Evolutionary conservation across 2,113 vertebrate species (phyloP).

Genomic region (Uropsilus gracilis): DNA sequence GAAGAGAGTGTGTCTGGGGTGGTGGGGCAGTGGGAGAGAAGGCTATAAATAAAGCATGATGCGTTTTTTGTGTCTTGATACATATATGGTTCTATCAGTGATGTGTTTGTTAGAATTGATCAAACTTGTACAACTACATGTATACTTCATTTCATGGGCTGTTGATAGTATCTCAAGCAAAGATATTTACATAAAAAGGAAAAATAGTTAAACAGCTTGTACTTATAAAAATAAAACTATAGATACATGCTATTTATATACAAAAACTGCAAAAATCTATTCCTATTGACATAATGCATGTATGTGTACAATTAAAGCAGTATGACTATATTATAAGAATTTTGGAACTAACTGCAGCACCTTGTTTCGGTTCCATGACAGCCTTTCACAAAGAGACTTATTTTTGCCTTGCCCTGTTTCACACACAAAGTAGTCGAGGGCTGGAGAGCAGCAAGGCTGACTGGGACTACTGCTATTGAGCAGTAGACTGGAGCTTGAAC

Average conservation of each 20-base stretch:
- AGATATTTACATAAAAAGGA: background rate
- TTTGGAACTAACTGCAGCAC: background rate
- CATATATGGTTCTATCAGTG: background rate
- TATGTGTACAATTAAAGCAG: background rate
- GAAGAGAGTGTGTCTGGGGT: background rate
- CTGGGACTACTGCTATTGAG: background rate
- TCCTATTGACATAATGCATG: background rate
- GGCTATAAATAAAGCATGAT: background rate
- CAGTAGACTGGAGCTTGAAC: background rate
- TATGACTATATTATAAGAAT: constrained; percentile 2
- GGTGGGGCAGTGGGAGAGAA: background rate
- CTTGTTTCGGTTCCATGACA: background rate
- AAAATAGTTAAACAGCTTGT: background rate
- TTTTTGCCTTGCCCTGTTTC: background rate
- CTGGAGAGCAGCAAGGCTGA: background rate
- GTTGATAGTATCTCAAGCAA: background rate
- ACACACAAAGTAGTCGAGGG: background rate
- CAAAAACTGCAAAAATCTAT: background rate
- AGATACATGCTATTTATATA: background rate
- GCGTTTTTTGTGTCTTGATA: background rate
- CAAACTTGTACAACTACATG: background rate
- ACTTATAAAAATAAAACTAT: background rate
- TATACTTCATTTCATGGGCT: background rate
- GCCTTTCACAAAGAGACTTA: background rate
- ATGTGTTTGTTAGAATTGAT: background rate